Base-by-base conservation (phyloP, 2,113 vertebrate species). In the Anarhynchus alexandrinus region DNA sequence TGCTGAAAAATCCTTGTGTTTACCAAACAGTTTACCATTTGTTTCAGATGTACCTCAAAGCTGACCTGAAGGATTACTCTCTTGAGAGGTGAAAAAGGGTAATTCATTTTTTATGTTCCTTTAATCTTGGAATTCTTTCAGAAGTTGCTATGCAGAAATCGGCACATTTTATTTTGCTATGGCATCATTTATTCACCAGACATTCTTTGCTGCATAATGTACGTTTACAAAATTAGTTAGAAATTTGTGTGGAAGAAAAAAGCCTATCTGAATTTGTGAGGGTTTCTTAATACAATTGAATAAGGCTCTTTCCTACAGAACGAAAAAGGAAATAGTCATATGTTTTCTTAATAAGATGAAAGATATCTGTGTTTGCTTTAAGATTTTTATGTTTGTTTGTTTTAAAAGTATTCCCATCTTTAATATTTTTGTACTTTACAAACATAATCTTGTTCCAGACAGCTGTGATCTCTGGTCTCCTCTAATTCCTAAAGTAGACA, bases 291-390 rank as follows among this genome's bases (percentile, higher is more conserved):
- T 94, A 88, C 82, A 87, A 85, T 94, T 81, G 93, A 95, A 34
- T 91, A 79, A 96, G 94, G 78, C 29, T 55, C 22, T 57, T 74
- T 96, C 88, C 51, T 96, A 61, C 61, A 90, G 87, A 95, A 93
- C 36, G 71, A 83, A 96, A 95, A 95, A 96, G 96, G 97, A 96
- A 96, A 96, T 93, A 80, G 52, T 77, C 91, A 85, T 92, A 59
- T 98, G 97, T 97, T 98, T 98, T 92, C 84, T 96, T 97, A 98
- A 93, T 96, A 94, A 96, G 91, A 97, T 98, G 97, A 98, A 96
- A 97, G 97, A 94, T 95, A 97, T 93, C 95, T 95, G 20, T 96
- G 90, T 98, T 98, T 98, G 96, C 88, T 97, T 98, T 97, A 96
- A 97, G 96, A 97, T 97, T 97, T 97, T 96, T 88, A 49, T 97